Evolutionary conservation across 92 coral and sea anemone species (phyloP).

Genomic region (Ricordea florida): DNA sequence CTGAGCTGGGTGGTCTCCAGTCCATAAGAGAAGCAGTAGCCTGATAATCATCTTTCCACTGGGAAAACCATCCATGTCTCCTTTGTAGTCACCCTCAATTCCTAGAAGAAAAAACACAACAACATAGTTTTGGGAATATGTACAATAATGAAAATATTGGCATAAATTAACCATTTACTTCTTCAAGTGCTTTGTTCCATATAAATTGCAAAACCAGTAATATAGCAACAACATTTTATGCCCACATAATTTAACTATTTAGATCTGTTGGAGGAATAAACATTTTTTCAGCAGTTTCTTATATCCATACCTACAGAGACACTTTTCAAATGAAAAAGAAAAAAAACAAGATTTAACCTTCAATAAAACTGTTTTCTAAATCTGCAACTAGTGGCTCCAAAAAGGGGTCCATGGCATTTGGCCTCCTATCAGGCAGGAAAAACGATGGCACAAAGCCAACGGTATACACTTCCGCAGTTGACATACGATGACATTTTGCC

Average conservation of each 20-base stretch:
- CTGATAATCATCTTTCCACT: constrained; percentile 23
- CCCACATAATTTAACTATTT: not conserved
- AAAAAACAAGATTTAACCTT: constrained; percentile 27
- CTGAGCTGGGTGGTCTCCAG: constrained; percentile 76
- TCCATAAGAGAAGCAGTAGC: constrained; percentile 57
- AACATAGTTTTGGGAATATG: not conserved
- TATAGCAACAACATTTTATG: not conserved
- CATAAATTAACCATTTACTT: not conserved
- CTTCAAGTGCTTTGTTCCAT: not conserved
- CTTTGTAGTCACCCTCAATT: constrained; percentile 12
- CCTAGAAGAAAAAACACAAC: not conserved
- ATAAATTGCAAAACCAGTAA: not conserved
- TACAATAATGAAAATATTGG: not conserved
- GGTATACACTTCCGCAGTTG: constrained; percentile 57
- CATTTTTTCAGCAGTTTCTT: not conserved
- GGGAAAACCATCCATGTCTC: constrained; percentile 1
- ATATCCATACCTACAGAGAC: not conserved
- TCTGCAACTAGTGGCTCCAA: constrained; percentile 59
- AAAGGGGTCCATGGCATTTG: constrained; percentile 66
- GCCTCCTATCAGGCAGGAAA: constrained; percentile 57
- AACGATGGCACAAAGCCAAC: constrained; percentile 72
- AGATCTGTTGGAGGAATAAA: not conserved
- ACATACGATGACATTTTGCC: constrained; percentile 43
- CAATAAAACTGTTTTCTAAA: constrained; percentile 63
- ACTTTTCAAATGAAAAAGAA: not conserved